phyloP scores from a whole-genome alignment of 2,797 vertebrate genomes.

The Martes flavigula region DNA sequence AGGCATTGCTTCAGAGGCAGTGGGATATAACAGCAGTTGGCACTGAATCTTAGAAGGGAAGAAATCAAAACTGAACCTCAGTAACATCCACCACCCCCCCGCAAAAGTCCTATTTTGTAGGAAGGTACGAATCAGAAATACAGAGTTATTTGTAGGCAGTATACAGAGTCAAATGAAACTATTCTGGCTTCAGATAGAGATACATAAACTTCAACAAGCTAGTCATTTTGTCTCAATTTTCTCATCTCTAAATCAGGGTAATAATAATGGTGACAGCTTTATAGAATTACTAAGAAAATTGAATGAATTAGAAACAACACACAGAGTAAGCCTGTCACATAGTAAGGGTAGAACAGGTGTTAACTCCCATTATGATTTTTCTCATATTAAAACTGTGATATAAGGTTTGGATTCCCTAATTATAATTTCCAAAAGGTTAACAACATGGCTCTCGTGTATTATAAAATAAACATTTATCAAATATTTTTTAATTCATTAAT shows the following conservation, averaged over 20 bases:
- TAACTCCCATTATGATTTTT: not conserved
- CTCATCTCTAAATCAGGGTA: not conserved
- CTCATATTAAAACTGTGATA: not conserved
- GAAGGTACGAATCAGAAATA: not conserved
- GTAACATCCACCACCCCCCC: rapidly evolving
- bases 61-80: not conserved
- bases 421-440: not conserved
- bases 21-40: not conserved
- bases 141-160: not conserved
- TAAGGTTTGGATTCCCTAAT: not conserved
- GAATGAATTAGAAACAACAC: not conserved
- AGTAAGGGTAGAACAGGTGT: not conserved
- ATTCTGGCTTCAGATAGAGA: not conserved
- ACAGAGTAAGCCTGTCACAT: not conserved
- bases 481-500: not conserved
- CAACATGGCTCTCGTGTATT: not conserved
- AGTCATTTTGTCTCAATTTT: not conserved
- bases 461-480: not conserved
- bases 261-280: not conserved
- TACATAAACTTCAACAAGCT: not conserved
- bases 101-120: not conserved
- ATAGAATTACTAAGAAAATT: not conserved
- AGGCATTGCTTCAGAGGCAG: not conserved
- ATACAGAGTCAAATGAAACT: not conserved
- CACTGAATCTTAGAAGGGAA: not conserved